Evolutionary conservation across 2,797 vertebrate species (phyloP).

Genomic region (Paramormyrops hopkinsi): DNA sequence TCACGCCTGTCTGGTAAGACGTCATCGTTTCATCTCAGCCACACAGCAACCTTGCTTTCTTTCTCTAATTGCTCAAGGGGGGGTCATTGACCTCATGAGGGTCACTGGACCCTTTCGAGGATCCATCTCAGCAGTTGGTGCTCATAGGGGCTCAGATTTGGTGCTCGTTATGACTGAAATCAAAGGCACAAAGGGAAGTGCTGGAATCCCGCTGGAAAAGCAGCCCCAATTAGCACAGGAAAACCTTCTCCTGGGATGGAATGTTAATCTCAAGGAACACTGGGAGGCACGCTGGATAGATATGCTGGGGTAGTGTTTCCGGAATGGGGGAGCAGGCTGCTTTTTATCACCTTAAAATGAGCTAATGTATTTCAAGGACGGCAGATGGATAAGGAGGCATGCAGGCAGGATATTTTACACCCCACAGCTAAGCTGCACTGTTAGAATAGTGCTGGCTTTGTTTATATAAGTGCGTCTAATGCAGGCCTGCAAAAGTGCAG

Average conservation of each 20-base stretch:
- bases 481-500: background rate
- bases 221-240: slow-evolving; percentile 40
- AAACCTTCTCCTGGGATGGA: slow-evolving; percentile 38
- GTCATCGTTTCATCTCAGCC: background rate
- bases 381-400: background rate
- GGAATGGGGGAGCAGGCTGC: background rate
- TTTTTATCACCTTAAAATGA: background rate
- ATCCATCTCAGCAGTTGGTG: slow-evolving; percentile 22
- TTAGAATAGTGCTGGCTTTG: background rate
- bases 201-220: slow-evolving; percentile 27
- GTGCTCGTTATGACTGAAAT: background rate
- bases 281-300: slow-evolving; percentile 27
- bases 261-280: slow-evolving; percentile 38
- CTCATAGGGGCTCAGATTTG: slow-evolving; percentile 29
- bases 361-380: background rate
- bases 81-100: background rate
- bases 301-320: background rate
- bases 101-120: background rate
- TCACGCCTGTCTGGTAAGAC: background rate
- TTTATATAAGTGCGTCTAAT: background rate
- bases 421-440: background rate
- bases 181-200: slow-evolving; percentile 7
- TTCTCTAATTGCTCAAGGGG: background rate
- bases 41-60: background rate
- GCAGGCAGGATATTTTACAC: background rate